These are phyloP conservation scores for Actinia equina DNA, from an alignment of 64 coral and sea anemone species.

Conservation along the genomic window DNA sequence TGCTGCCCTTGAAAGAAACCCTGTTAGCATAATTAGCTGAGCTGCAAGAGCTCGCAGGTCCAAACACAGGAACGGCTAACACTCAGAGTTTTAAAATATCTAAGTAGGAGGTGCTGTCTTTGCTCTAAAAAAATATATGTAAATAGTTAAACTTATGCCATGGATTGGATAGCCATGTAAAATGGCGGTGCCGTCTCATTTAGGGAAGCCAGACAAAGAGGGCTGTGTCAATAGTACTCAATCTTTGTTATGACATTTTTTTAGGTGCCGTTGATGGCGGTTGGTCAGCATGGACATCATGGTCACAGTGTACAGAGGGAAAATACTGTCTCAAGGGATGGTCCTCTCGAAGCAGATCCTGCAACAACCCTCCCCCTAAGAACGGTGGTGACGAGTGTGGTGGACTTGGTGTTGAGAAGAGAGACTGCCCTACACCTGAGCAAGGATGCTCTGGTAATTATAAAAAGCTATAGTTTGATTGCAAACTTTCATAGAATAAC, in stretches of 20 bases:
- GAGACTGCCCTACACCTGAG: slow-evolving; percentile 42
- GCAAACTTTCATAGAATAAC: too few species aligned
- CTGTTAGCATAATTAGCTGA: too few species aligned
- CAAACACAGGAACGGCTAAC: too few species aligned
- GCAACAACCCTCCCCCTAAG: slow-evolving; percentile 52
- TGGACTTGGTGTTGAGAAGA: slow-evolving; percentile 30
- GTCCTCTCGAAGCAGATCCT: slow-evolving; percentile 31
- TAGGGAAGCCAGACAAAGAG: too few species aligned
- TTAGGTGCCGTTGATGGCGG: slow-evolving; percentile 62
- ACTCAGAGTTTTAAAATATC: too few species aligned
- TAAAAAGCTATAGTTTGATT: not conserved
- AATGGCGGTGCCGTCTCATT: too few species aligned
- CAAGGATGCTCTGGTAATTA: slow-evolving; percentile 61
- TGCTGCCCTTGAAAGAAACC: too few species aligned
- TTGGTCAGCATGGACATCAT: slow-evolving; percentile 45
- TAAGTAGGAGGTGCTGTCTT: too few species aligned
- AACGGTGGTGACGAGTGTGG: slow-evolving; percentile 61
- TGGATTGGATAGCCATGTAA: too few species aligned
- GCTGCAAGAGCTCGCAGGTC: too few species aligned
- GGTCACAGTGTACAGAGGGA: slow-evolving; percentile 38
- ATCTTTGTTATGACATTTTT: not conserved
- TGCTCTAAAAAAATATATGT: too few species aligned
- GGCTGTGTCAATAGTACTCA: not conserved
- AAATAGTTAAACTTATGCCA: too few species aligned
- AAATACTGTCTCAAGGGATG: slow-evolving; percentile 40